Base-by-base conservation (phyloP, 2,888 invertebrate genomes). In the Monopis laevigella region DNA sequence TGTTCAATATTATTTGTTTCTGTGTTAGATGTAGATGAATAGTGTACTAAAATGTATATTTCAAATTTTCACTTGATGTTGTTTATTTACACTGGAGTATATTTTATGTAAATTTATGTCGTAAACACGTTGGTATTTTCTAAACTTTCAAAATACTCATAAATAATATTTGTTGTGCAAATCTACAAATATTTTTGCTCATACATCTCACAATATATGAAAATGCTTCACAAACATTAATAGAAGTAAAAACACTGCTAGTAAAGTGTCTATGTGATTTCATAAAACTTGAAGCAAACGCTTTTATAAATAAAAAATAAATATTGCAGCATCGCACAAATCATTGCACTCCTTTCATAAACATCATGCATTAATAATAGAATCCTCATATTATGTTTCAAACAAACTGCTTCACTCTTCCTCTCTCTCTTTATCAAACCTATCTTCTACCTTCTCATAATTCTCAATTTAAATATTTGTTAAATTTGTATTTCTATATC, bases 281-380 rank as follows among this genome's bases (percentile, higher is more conserved):
- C n/a, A n/a, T n/a, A n/a, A n/a, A n/a, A n/a, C n/a, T n/a, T n/a
- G n/a, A n/a, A n/a, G n/a, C n/a, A n/a, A n/a, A n/a, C n/a, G n/a
- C n/a, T n/a, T 11, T 30, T 13, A 12, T 8, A 29, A 5, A 21
- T 8, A 21, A 21, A 21, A 21, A 21, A 21, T 21, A n/a, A n/a
- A n/a, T n/a, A n/a, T n/a, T 32, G 6, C 17, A 32, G 17, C 32
- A 32, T 17, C 17, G 32, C 17, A 32, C 32, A 5, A 32, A 14
- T 17, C 32, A 32, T 17, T 17, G 17, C 32, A 32, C 32, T 17
- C 32, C 10, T 4, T 52, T 62, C 65, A 69, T 60, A 49, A n/a
- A n/a, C n/a, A 51, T 69, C 69, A 72, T 64, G 52, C 66, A 71
- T 68, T 56, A 58, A 56, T 56, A 58, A 52, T 59, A 64, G 55